Percentiles rank a stretch among this genome's conserved stretches.
Evolutionary conservation across 2,888 invertebrate genomes (phyloP).

Genomic region (Biston betularia): DNA sequence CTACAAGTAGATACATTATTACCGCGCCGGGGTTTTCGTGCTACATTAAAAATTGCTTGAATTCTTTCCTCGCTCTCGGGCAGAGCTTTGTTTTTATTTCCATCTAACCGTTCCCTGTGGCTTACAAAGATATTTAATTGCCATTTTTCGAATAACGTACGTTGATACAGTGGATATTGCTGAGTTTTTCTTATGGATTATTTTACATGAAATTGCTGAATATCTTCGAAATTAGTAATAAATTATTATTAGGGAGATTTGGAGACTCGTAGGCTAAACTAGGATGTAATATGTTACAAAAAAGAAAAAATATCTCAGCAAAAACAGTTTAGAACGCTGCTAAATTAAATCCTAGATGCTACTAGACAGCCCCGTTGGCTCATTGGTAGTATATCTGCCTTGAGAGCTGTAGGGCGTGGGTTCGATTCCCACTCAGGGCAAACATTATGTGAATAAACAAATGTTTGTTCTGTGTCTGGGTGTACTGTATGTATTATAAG

Average conservation of each 20-base stretch:
- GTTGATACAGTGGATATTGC: constrained; percentile 10
- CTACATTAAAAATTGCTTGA: constrained; percentile 84
- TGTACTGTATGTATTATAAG: too few relatives aligned
- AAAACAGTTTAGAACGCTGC: not conserved
- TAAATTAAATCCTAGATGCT: too few relatives aligned
- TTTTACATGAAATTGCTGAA: not conserved
- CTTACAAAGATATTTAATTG: constrained; percentile 69
- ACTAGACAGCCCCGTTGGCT: too few relatives aligned
- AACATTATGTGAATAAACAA: too few relatives aligned
- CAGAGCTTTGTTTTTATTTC: constrained; percentile 70
- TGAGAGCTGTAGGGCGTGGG: too few relatives aligned
- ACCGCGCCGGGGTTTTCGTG: constrained; percentile 65
- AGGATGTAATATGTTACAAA: too few relatives aligned
- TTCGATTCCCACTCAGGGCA: too few relatives aligned
- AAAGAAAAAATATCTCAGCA: not conserved
- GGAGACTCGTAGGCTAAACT: too few relatives aligned
- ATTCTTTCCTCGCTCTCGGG: constrained; percentile 78
- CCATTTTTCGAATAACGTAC: constrained; percentile 52
- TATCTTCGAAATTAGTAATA: not conserved
- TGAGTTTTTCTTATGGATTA: not conserved
- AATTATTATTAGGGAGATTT: not conserved
- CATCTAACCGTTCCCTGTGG: constrained; percentile 60
- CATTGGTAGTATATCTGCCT: too few relatives aligned
- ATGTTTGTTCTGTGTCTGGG: too few relatives aligned
- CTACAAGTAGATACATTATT: constrained; percentile 61